These are phyloP conservation scores for Heliconius ismenius DNA, from an alignment of 2,888 invertebrate species.

Conservation along the genomic window DNA sequence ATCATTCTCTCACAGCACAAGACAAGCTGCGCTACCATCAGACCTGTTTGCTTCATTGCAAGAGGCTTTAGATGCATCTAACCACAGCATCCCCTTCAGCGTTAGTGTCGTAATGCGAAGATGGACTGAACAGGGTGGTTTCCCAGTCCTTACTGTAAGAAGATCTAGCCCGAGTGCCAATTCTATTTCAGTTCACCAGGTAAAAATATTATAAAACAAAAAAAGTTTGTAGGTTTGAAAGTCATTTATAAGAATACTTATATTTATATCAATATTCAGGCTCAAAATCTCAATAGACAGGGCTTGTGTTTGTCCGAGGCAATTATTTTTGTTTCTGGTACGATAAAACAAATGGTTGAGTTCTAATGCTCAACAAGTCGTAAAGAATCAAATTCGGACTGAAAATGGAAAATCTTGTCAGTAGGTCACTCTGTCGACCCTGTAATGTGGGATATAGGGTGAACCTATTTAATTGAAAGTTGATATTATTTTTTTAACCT, in stretches of 20 bases:
- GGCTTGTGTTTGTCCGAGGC: too few species aligned
- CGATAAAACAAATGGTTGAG: too few species aligned
- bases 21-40: constrained; percentile 58
- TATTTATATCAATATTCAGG: too few species aligned
- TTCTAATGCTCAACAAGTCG: too few species aligned
- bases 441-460: too few species aligned
- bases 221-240: not conserved
- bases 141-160: constrained; percentile 85
- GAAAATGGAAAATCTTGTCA: too few species aligned
- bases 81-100: constrained; percentile 62
- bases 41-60: constrained; percentile 63
- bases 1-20: constrained; percentile 52
- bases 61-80: constrained; percentile 53
- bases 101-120: constrained; percentile 85
- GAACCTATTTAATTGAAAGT: too few species aligned
- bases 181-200: constrained; percentile 67
- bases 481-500: too few species aligned
- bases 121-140: constrained; percentile 89
- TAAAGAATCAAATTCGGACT: too few species aligned
- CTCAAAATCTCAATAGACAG: too few species aligned
- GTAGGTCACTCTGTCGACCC: too few species aligned
- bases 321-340: too few species aligned
- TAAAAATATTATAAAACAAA: constrained; percentile 44
- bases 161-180: constrained; percentile 68
- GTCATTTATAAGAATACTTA: not conserved